Base-by-base conservation (phyloP, 2,113 vertebrate species). In the Chaenogobius annularis region DNA sequence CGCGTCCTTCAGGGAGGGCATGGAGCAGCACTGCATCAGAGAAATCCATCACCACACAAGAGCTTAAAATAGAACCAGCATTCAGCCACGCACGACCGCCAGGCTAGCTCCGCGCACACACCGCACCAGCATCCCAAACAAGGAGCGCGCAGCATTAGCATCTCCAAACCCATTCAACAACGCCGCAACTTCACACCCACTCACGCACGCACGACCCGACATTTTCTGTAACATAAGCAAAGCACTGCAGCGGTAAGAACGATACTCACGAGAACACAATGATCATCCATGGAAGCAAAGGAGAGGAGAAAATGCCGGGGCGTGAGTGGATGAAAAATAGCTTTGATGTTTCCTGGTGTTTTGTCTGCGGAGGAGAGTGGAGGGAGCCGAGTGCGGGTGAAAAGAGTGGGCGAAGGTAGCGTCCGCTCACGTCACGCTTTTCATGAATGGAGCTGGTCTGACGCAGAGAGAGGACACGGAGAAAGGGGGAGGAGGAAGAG, bases 371-470 rank as follows among this genome's bases (percentile, higher is more conserved):
- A 19, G 59, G 15, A 63, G 31, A 40, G 35, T 37, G 19, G 59
- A 40, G 9, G 6, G 19, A 52, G 56, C 1, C 5, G 56, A 59
- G 56, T 26, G 23, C 4, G 11, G 1, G 35, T 5, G 81, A 72
- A 89, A 90, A 90, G 89, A 83, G 88, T 74, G 73, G 23, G 83
- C 83, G 81, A 17, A 48, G 47, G 47, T 75, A 83, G 69, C 74
- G 81, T 81, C 82, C 78, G 87, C 88, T 82, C 83, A 88, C 92
- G 91, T 93, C 92, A 93, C 91, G 74, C 76, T 91, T 93, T 93
- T 93, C 93, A 93, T 93, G 93, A 93, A 93, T 93, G 93, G 90
- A 56, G 92, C 79, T 77, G 26, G 82, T 77, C 85, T 93, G 92
- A 93, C 91, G 91, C 92, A 92, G 87, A 54, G 81, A 81, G 83